A percentile compares a stretch with the other conserved stretches of the same genome.
These are phyloP conservation scores for Epistrophella euchroma DNA, from an alignment of 2,888 invertebrate species.

Conservation along the genomic window DNA sequence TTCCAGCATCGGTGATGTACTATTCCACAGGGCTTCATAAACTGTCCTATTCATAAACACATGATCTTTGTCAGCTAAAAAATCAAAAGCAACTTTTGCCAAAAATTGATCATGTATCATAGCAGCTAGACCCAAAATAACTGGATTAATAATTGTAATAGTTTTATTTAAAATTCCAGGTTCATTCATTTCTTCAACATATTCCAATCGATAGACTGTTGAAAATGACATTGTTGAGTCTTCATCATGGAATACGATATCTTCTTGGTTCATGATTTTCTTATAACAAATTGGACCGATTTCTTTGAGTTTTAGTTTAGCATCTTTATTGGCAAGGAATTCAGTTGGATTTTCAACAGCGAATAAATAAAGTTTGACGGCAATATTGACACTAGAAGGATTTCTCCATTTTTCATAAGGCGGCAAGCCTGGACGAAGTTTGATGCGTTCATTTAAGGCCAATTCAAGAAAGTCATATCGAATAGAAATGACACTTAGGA, in stretches of 20 bases:
- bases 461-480: constrained; percentile 55
- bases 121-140: constrained; percentile 66
- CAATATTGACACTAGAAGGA: constrained; percentile 31
- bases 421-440: constrained; percentile 68
- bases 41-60: constrained; percentile 85
- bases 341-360: constrained; percentile 90
- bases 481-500: constrained; percentile 37
- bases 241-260: constrained; percentile 70
- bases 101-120: constrained; percentile 55
- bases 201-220: constrained; percentile 79
- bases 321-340: constrained; percentile 87
- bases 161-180: constrained; percentile 85
- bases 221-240: constrained; percentile 84
- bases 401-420: constrained; percentile 62
- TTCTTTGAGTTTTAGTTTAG: constrained; percentile 88
- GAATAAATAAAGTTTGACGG: constrained; percentile 87
- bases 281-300: constrained; percentile 86
- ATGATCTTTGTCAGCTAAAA: constrained; percentile 52
- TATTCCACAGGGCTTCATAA: constrained; percentile 88
- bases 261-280: constrained; percentile 58
- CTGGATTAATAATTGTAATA: constrained; percentile 81
- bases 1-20: constrained; percentile 86
- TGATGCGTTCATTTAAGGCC: constrained; percentile 61
- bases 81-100: constrained; percentile 57
- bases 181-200: constrained; percentile 86